Base-by-base conservation (phyloP, 2,113 vertebrate species). In the Sander vitreus region DNA sequence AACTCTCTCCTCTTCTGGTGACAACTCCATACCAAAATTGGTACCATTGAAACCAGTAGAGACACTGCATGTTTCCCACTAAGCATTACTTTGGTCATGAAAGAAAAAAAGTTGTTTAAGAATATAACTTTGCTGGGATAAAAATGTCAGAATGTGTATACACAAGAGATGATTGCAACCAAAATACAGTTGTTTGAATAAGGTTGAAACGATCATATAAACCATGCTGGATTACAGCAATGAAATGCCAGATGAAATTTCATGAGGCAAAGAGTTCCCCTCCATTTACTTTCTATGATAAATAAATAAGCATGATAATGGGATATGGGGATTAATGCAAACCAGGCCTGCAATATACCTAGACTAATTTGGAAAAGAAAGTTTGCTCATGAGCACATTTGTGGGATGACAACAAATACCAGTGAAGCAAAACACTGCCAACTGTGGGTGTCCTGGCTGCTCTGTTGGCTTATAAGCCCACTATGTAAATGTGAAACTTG, bases 391-490 rank as follows among this genome's bases (percentile, higher is more conserved):
- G 66, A 67, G 72, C 71, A 58, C 51, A 58, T 82, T 36, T 54
- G 51, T 65, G n/a, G 76, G 51, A 78, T 27, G 75, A 51, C 65
- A 73, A 58, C 2, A 5, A 18, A 63, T n/a, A 60, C 39, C 1
- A 73, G 57, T 73, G 39, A 54, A 47, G 55, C 4, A 25, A 15
- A 23, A 36, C 33, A 6, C 10, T 51, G 27, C 43, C 48, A 65
- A 68, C 60, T 70, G 88, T 74, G 84, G 53, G 76, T 83, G 81
- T 83, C 62, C 88, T 79, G 79, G 84, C 73, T 23, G 73, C 76
- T 33, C 71, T 2, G 68, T 2, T n/a, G 71, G 33, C 2, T 81
- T 19, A 83, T 53, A 73, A 59, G 65, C 30, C 76, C 73, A 65
- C 58, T 62, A 33, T 82, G 45, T 70, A 79, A 79, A 80, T 69